phyloP scores from a whole-genome alignment of 2,888 invertebrate species.

The Parnassius smintheus region DNA sequence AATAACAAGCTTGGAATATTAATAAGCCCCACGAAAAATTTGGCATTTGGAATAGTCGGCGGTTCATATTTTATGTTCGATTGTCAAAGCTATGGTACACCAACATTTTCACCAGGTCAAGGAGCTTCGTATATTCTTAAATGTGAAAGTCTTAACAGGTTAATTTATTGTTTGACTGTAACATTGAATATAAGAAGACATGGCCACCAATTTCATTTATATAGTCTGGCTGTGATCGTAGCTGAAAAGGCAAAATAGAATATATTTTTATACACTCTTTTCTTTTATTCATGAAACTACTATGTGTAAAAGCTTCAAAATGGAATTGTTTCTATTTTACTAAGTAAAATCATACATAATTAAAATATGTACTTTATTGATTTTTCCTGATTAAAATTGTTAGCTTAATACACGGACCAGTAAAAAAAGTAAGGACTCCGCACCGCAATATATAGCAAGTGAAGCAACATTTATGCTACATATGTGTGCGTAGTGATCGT shows the following conservation, averaged over 20 bases:
- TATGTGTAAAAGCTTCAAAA: too few relatives aligned
- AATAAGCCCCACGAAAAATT: conserved; percentile 74
- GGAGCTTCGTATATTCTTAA: conserved; percentile 82
- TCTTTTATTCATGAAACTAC: too few relatives aligned
- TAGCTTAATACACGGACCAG: too few relatives aligned
- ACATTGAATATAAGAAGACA: conserved; percentile 81
- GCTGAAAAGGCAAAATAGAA: conserved; percentile 58
- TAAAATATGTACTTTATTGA: too few relatives aligned
- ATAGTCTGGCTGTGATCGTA: conserved; percentile 48
- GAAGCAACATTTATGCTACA: too few relatives aligned
- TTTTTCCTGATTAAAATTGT: too few relatives aligned
- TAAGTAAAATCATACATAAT: too few relatives aligned
- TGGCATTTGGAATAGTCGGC: conserved; percentile 75
- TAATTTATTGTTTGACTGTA: conserved; percentile 83
- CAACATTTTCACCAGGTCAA: conserved; percentile 81
- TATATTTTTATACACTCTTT: neutral
- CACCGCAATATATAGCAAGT: too few relatives aligned
- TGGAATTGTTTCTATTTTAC: too few relatives aligned
- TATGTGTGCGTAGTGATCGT: too few relatives aligned
- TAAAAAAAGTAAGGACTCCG: too few relatives aligned
- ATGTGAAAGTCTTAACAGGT: conserved; percentile 80
- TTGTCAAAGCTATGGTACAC: conserved; percentile 82
- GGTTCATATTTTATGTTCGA: conserved; percentile 85
- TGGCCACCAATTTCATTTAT: conserved; percentile 78
- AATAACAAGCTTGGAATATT: conserved; percentile 77